Conservation (phyloP, 1,140 invertebrate genomes). For the Dendrolimus punctatus region DNA sequence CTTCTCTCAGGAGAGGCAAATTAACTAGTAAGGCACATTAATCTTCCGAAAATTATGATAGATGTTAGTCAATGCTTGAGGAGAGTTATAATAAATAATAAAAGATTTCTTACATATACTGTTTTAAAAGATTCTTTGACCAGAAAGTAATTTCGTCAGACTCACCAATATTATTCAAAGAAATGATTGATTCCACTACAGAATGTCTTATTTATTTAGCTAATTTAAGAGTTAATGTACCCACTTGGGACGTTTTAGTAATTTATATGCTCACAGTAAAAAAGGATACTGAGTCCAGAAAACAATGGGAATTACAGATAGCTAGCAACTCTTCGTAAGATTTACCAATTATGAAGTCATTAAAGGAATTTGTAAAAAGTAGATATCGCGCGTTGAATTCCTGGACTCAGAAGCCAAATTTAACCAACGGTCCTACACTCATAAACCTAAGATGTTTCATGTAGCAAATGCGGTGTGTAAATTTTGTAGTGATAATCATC, state of each 20-base stretch:
- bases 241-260: no score
- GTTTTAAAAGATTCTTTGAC: constrained; percentile 18
- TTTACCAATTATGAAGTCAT: background rate
- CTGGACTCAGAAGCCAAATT: background rate
- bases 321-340: background rate
- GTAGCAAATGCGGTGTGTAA: constrained; percentile 4
- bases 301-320: constrained; percentile 4
- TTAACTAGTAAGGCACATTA: constrained; percentile 21
- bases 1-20: constrained; percentile 22
- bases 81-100: constrained; percentile 22
- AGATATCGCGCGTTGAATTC: constrained; percentile 3
- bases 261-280: background rate
- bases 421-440: background rate
- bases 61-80: constrained; percentile 18
- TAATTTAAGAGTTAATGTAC: constrained; percentile 13
- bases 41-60: constrained; percentile 21
- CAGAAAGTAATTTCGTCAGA: constrained; percentile 16
- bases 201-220: constrained; percentile 14
- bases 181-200: constrained; percentile 20
- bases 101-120: constrained; percentile 15
- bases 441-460: constrained; percentile 10
- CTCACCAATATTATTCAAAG: constrained; percentile 14
- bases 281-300: background rate
- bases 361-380: background rate
- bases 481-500: constrained; percentile 9